Evolutionary conservation across 2,888 invertebrate genomes (phyloP).

Genomic region (Cryptocephalus moraei): DNA sequence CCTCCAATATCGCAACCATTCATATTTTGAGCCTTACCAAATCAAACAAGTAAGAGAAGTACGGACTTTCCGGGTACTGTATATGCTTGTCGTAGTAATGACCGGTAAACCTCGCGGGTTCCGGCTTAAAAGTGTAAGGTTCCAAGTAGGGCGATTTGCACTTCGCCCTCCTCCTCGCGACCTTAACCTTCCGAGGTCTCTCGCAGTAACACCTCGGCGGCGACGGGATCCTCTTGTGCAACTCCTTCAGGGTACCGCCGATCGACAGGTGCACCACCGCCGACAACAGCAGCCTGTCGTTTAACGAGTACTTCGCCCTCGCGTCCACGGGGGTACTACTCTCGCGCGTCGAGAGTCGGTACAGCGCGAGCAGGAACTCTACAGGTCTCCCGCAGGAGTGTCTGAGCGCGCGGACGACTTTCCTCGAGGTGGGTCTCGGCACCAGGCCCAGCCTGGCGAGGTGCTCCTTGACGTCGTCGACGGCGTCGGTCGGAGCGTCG

Average conservation of each 20-base stretch:
- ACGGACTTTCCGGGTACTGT: conserved; percentile 29
- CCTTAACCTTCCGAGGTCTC: neutral
- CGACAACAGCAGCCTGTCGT: conserved; percentile 34
- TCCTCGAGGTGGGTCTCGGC: conserved; percentile 21
- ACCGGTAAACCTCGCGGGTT: conserved; percentile 20
- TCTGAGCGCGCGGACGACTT: conserved; percentile 25
- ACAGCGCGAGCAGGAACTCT: conserved; percentile 33
- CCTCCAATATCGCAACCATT: too few relatives aligned
- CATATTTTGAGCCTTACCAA: conserved; percentile 9
- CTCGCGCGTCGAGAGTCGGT: conserved; percentile 22
- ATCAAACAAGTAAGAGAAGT: conserved; percentile 26
- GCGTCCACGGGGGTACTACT: too few relatives aligned
- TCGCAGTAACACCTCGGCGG: conserved; percentile 20
- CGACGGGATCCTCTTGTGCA: conserved; percentile 36
- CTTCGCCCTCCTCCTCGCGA: conserved; percentile 8
- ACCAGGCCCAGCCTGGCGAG: conserved; percentile 28
- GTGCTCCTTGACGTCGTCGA: conserved; percentile 21
- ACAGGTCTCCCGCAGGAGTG: conserved; percentile 28
- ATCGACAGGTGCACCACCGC: conserved; percentile 33
- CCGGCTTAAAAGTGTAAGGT: conserved; percentile 18
- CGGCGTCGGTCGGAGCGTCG: too few relatives aligned
- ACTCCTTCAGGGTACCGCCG: conserved; percentile 29
- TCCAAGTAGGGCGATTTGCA: conserved; percentile 30
- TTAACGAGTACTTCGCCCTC: conserved; percentile 29
- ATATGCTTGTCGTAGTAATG: conserved; percentile 25